Evolutionary conservation across 2,888 invertebrate genomes (phyloP).

Genomic region (Monopis laevigella): DNA sequence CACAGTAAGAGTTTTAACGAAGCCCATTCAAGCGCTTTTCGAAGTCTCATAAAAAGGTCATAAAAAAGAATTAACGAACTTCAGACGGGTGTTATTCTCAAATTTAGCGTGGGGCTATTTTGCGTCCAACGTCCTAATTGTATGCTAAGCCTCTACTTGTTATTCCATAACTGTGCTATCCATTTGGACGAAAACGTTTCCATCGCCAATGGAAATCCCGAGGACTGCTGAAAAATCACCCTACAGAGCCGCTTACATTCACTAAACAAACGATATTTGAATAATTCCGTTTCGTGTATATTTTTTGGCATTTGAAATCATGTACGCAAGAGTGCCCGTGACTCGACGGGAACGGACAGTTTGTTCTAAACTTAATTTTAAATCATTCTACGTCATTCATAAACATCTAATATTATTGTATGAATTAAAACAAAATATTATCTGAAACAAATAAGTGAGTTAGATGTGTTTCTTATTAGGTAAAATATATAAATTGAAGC

Average conservation of each 20-base stretch:
- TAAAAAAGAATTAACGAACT: conserved; percentile 46
- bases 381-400: too few relatives aligned
- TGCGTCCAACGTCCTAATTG: conserved; percentile 33
- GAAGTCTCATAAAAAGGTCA: conserved; percentile 54
- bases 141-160: conserved; percentile 42
- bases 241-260: conserved; percentile 24
- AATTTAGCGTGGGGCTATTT: conserved; percentile 21
- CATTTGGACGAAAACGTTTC: conserved; percentile 24
- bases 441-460: too few relatives aligned
- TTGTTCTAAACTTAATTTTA: too few relatives aligned
- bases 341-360: too few relatives aligned
- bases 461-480: too few relatives aligned
- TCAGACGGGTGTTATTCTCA: conserved; percentile 25
- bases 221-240: conserved; percentile 26
- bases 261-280: conserved; percentile 30
- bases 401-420: too few relatives aligned
- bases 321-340: too few relatives aligned
- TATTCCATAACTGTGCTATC: conserved; percentile 39
- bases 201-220: conserved; percentile 17
- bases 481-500: too few relatives aligned
- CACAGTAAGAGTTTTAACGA: conserved; percentile 50
- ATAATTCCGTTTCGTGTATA: conserved; percentile 26
- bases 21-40: conserved; percentile 45
- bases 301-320: conserved; percentile 19
- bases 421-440: too few relatives aligned